These are phyloP conservation scores for Resseliella maxima DNA, from an alignment of 2,888 invertebrate genomes.

Conservation along the genomic window DNA sequence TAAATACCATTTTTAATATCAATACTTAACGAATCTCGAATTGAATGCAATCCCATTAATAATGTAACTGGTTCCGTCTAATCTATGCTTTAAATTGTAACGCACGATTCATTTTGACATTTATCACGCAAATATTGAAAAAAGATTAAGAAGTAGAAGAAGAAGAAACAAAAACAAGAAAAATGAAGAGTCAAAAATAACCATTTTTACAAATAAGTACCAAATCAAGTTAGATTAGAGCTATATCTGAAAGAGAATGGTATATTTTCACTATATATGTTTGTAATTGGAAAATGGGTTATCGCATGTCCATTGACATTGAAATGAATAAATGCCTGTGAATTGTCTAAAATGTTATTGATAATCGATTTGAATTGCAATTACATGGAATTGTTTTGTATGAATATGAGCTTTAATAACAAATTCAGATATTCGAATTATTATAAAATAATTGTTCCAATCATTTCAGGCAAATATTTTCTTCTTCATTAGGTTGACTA, in stretches of 20 bases:
- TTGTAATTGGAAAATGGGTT: background rate
- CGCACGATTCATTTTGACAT: background rate
- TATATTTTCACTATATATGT: slow-evolving; percentile 7
- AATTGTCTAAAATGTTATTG: too few species aligned
- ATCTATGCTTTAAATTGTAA: background rate
- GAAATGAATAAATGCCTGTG: background rate
- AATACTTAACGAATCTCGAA: background rate
- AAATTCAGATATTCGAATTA: background rate
- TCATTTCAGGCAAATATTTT: background rate
- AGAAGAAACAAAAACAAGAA: background rate
- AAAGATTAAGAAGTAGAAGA: background rate
- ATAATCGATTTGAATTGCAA: background rate
- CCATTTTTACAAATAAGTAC: background rate
- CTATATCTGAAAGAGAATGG: background rate
- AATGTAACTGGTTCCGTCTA: background rate
- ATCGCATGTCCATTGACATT: background rate
- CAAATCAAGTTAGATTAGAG: background rate
- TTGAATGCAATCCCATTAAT: background rate
- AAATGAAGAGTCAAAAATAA: background rate
- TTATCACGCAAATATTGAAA: too few species aligned
- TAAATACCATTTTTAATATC: background rate
- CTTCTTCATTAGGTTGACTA: background rate
- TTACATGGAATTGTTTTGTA: slow-evolving; percentile 5
- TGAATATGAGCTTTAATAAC: slow-evolving; percentile 14
- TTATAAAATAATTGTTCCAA: background rate